A percentile compares a stretch with the other conserved stretches of the same genome.
These are phyloP conservation scores for Phalacrocorax brasilianus DNA, from an alignment of 2,113 vertebrate species.

Conservation along the genomic window DNA sequence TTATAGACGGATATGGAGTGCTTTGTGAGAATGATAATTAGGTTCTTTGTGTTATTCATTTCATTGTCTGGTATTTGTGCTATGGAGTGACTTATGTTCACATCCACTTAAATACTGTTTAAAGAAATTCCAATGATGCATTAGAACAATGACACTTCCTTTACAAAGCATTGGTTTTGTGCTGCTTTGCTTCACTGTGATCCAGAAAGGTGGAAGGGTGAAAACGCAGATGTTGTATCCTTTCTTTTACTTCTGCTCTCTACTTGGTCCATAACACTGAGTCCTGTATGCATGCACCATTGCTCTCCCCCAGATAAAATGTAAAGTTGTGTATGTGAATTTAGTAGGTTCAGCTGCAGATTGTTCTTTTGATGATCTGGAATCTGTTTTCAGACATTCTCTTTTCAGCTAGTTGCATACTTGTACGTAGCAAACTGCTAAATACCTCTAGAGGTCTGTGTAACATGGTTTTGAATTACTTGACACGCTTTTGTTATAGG, in stretches of 20 bases:
- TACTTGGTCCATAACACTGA: neutral
- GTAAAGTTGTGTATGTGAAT: neutral
- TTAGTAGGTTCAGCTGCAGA: neutral
- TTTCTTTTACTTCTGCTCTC: neutral
- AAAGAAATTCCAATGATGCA: neutral
- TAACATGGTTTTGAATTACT: neutral
- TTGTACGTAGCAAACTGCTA: neutral
- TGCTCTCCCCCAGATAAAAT: neutral
- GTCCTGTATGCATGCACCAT: neutral
- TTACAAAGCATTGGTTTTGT: neutral
- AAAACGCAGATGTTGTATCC: neutral
- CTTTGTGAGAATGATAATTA: slow-evolving; percentile 19
- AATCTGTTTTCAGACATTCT: neutral
- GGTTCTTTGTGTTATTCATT: neutral
- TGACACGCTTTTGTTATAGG: neutral
- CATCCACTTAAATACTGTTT: neutral
- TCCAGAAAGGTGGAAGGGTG: neutral
- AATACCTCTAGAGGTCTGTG: neutral
- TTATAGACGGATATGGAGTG: neutral
- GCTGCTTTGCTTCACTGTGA: neutral
- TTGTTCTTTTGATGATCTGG: neutral
- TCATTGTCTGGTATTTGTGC: slow-evolving; percentile 11
- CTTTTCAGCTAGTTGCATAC: neutral
- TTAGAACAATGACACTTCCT: neutral
- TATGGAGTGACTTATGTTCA: slow-evolving; percentile 7